Conservation (phyloP, 2,113 vertebrate genomes). For the Chaenogobius annularis region DNA sequence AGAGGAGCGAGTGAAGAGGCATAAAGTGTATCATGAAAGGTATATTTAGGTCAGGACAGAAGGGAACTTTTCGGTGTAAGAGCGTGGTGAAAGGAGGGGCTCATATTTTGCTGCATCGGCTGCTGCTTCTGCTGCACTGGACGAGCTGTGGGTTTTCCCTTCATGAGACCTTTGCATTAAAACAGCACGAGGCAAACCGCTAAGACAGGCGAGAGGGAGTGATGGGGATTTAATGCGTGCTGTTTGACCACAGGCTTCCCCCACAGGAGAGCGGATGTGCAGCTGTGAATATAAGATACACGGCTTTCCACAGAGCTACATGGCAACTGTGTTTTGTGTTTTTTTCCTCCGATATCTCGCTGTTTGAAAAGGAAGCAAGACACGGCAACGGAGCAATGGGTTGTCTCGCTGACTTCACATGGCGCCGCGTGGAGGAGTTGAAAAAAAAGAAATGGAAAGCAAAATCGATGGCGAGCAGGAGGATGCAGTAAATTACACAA, state of each 20-base stretch:
- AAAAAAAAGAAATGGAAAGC: conserved; percentile 10
- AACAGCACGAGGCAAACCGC: conserved; percentile 15
- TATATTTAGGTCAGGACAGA: conserved; percentile 12
- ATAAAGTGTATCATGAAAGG: conserved; percentile 1
- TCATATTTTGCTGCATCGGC: conserved; percentile 67
- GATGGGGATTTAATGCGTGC: conserved; percentile 22
- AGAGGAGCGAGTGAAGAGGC: background rate
- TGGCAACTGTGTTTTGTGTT: conserved; percentile 16
- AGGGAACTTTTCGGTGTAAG: conserved; percentile 10
- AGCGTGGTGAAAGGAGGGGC: conserved; percentile 42
- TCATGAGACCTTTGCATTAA: conserved; percentile 26
- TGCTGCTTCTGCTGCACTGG: conserved; percentile 45
- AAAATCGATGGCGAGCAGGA: conserved; percentile 43
- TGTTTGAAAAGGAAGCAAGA: conserved; percentile 12
- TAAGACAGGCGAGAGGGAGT: background rate
- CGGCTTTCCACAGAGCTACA: conserved; percentile 30
- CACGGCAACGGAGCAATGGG: conserved; percentile 14
- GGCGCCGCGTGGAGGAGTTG: conserved; percentile 6
- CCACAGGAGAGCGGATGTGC: conserved; percentile 39
- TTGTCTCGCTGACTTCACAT: conserved; percentile 15
- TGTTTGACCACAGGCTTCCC: conserved; percentile 32
- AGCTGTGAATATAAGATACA: conserved; percentile 45
- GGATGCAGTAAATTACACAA: conserved; percentile 45
- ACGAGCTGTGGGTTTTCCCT: conserved; percentile 15
- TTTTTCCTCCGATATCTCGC: background rate